Percentiles rank a stretch among this genome's conserved stretches.
phyloP scores from a whole-genome alignment of 2,797 vertebrate species.

The Crenuchus spilurus region DNA sequence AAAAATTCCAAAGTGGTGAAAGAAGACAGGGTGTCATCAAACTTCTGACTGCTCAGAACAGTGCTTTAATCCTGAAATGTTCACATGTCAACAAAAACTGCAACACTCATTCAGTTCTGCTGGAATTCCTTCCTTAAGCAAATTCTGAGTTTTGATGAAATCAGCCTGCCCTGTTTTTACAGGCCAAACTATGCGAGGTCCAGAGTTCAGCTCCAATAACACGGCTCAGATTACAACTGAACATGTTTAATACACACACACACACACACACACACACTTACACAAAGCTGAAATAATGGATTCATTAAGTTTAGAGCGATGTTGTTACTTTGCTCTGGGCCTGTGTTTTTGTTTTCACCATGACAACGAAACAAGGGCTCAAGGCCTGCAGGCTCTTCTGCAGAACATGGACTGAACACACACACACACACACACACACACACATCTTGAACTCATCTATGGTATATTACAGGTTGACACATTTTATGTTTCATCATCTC shows the following conservation, averaged over 20 bases:
- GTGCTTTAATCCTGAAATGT: neutral
- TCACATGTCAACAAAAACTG: neutral
- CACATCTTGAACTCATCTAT: slow-evolving; percentile 58
- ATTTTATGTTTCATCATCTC: slow-evolving; percentile 45
- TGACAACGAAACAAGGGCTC: slow-evolving; percentile 48
- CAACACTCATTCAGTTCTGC: neutral
- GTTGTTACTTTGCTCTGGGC: slow-evolving; percentile 46
- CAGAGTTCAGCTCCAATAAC: neutral
- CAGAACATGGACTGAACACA: slow-evolving; percentile 28
- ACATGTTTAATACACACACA: neutral
- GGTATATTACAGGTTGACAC: slow-evolving; percentile 38
- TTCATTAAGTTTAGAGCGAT: slow-evolving; percentile 48
- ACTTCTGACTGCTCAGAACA: too few relatives aligned
- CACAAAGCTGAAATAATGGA: slow-evolving; percentile 35
- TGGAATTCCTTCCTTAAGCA: neutral
- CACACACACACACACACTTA: slow-evolving; percentile 28
- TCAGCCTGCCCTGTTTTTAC: neutral
- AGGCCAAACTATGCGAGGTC: neutral
- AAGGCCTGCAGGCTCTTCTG: slow-evolving; percentile 20
- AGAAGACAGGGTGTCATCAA: too few relatives aligned
- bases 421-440: slow-evolving; percentile 35
- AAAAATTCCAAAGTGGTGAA: too few relatives aligned
- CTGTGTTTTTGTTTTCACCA: slow-evolving; percentile 57
- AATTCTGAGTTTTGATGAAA: neutral
- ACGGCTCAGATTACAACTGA: neutral